These are phyloP conservation scores for Hydropsyche betteni DNA, from an alignment of 2,888 invertebrate genomes.

Conservation along the genomic window DNA sequence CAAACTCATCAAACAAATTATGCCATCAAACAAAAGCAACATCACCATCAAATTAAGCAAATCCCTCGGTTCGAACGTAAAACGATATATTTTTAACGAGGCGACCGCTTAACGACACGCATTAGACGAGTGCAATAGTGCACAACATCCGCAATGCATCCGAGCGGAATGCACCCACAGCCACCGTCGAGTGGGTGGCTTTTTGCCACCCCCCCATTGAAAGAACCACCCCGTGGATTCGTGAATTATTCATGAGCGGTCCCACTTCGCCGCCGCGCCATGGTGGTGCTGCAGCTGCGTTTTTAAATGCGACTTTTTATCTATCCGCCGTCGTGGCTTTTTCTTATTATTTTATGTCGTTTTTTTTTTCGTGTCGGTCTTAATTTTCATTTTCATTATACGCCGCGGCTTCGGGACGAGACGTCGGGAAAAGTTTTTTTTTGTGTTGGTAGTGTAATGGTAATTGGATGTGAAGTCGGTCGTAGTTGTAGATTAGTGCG, in stretches of 20 bases:
- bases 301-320: conserved; percentile 32
- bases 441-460: too few species aligned
- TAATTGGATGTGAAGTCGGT: too few species aligned
- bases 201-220: neutral
- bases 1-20: too few species aligned
- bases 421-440: too few species aligned
- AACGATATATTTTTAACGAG: neutral
- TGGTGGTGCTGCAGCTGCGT: conserved; percentile 18
- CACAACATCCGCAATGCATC: conserved; percentile 36
- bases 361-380: too few species aligned
- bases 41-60: too few species aligned
- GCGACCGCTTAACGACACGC: neutral
- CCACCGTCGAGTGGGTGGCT: neutral
- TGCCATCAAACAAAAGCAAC: too few species aligned
- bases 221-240: too few species aligned
- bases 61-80: neutral
- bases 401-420: too few species aligned
- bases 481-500: too few species aligned
- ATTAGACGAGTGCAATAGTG: conserved; percentile 36
- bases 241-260: conserved; percentile 29
- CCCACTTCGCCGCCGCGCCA: neutral
- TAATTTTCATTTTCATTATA: too few species aligned
- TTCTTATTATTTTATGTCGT: too few species aligned
- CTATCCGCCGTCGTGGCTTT: neutral
- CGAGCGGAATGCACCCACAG: neutral